Evolutionary conservation across 2,797 vertebrate genomes (phyloP).

Genomic region (Spinibarbus caldwelli): DNA sequence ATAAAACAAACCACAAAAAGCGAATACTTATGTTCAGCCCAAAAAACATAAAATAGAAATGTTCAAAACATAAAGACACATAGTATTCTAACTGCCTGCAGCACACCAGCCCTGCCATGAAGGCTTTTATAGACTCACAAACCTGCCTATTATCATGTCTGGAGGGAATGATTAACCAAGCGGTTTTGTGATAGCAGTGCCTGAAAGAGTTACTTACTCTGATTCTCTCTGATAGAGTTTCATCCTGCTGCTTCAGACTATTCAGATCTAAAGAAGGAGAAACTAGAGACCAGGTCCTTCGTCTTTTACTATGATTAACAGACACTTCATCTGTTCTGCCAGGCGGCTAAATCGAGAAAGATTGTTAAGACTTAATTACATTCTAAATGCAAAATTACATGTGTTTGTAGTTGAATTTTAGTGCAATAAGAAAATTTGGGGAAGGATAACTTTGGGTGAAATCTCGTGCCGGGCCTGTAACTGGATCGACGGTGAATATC

Average conservation of each 20-base stretch:
- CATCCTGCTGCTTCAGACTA: background rate
- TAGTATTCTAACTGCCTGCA: background rate
- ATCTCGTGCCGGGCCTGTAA: too few relatives aligned
- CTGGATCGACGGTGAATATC: background rate
- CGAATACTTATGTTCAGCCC: background rate
- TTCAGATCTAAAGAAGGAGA: background rate
- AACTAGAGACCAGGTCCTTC: background rate
- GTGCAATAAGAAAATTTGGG: background rate
- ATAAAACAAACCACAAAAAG: background rate
- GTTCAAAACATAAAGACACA: background rate
- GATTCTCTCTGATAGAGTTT: background rate
- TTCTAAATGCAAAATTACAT: background rate
- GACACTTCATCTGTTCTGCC: background rate
- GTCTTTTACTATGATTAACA: background rate
- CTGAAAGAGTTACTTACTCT: background rate
- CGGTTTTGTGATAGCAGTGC: background rate
- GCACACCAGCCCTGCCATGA: background rate
- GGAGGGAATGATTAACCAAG: slow-evolving; percentile 31
- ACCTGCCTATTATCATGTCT: slow-evolving; percentile 11
- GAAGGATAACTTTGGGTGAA: background rate
- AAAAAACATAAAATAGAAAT: background rate
- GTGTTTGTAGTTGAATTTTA: background rate
- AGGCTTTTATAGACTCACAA: slow-evolving; percentile 31
- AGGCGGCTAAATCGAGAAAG: background rate
- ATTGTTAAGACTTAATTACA: background rate